These are phyloP conservation scores for Venturia canescens DNA, from an alignment of 1,140 invertebrate genomes.

Conservation along the genomic window DNA sequence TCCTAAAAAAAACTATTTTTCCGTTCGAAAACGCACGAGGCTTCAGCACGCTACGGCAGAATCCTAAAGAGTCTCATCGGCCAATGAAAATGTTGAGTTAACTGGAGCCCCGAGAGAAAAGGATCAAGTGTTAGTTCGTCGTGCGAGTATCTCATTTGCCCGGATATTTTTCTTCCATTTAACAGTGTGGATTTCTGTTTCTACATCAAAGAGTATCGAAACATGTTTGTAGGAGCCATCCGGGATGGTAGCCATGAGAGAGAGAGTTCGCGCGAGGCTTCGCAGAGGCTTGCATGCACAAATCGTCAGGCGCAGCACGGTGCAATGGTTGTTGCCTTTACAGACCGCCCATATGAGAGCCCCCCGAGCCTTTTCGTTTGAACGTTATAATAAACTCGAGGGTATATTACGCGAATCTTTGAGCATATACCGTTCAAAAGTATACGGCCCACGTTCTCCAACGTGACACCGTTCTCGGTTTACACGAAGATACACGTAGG, in stretches of 20 bases:
- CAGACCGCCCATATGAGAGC: neutral
- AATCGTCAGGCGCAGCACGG: neutral
- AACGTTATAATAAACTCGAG: slow-evolving; percentile 69
- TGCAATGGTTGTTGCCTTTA: neutral
- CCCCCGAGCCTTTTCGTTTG: slow-evolving; percentile 27
- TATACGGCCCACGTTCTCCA: slow-evolving; percentile 45
- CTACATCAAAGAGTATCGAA: slow-evolving; percentile 3
- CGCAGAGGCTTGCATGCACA: neutral
- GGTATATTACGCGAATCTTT: slow-evolving; percentile 62
- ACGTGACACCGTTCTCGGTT: slow-evolving; percentile 24
- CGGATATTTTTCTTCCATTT: neutral
- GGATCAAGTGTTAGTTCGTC: too few relatives aligned
- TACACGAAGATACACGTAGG: neutral
- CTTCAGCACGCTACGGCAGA: too few relatives aligned
- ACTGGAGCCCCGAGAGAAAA: too few relatives aligned
- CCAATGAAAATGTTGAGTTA: too few relatives aligned
- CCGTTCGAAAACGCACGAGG: too few relatives aligned
- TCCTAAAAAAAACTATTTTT: neutral
- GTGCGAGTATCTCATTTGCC: too few relatives aligned
- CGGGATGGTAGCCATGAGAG: slow-evolving; percentile 1
- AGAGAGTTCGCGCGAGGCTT: neutral
- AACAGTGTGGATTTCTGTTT: neutral
- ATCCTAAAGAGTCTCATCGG: too few relatives aligned
- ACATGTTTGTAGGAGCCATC: slow-evolving; percentile 3
- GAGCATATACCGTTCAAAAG: slow-evolving; percentile 44